These are phyloP conservation scores for Cacatua alba DNA, from an alignment of 2,113 vertebrate genomes.

Conservation along the genomic window DNA sequence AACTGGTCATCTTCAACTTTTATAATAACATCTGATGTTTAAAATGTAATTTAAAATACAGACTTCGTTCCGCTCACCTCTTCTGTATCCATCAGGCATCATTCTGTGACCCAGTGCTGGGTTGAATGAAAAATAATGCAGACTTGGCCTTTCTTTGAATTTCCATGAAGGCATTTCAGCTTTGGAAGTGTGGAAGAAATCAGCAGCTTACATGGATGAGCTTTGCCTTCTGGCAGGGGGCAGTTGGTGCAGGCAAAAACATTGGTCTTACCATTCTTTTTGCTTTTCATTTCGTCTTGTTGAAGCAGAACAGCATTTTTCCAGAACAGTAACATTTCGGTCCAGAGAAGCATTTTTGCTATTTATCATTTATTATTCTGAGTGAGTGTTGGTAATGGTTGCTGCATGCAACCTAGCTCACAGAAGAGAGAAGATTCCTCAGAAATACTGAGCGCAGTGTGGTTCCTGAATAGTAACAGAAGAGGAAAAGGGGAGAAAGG, in stretches of 20 bases:
- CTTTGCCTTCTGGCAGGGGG: background rate
- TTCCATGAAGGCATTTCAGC: background rate
- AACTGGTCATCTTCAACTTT: background rate
- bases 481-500: background rate
- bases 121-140: background rate
- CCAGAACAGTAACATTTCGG: background rate
- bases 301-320: background rate
- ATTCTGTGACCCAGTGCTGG: background rate
- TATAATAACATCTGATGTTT: background rate
- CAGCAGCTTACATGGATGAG: background rate
- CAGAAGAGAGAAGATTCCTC: background rate
- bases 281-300: background rate
- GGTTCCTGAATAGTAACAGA: background rate
- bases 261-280: background rate
- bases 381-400: background rate
- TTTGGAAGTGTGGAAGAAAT: background rate
- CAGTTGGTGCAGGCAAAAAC: background rate
- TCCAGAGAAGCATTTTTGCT: background rate
- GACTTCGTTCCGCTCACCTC: background rate
- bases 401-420: background rate
- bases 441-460: background rate
- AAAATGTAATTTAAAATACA: background rate
- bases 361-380: background rate
- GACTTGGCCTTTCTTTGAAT: background rate
- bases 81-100: background rate